A percentile compares a stretch with the other conserved stretches of the same genome.
These are phyloP conservation scores for Gonatopus flavifemur DNA, from an alignment of 1,140 invertebrate species.

Conservation along the genomic window DNA sequence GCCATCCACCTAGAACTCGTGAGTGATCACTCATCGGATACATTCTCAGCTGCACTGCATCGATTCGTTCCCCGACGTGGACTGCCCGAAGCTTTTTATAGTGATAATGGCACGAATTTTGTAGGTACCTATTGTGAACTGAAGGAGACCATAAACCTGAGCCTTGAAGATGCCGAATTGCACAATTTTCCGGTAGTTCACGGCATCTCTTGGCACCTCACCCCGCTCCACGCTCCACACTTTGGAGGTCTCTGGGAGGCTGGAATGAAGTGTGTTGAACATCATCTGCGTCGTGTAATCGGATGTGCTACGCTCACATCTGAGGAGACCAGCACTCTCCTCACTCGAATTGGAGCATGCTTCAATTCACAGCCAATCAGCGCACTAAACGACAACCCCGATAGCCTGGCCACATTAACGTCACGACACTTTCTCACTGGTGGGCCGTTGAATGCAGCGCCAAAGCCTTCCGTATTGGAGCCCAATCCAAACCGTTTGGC, in stretches of 20 bases:
- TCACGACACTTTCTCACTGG: neutral
- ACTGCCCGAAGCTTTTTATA: neutral
- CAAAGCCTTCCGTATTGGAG: neutral
- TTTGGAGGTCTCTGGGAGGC: too few relatives aligned
- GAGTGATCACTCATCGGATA: neutral
- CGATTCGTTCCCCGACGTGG: neutral
- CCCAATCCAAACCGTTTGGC: neutral
- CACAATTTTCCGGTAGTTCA: neutral
- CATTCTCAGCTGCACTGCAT: neutral
- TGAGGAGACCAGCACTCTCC: slow-evolving; percentile 17
- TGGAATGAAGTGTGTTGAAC: slow-evolving; percentile 3
- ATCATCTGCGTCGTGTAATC: neutral
- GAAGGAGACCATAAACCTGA: neutral
- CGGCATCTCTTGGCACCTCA: neutral
- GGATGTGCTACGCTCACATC: slow-evolving; percentile 12
- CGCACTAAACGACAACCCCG: slow-evolving; percentile 13
- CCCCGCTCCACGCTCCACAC: slow-evolving; percentile 5
- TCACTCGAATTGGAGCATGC: slow-evolving; percentile 22
- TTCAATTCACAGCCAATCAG: slow-evolving; percentile 23
- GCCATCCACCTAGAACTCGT: neutral
- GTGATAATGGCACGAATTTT: slow-evolving; percentile 1
- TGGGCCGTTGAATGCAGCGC: neutral
- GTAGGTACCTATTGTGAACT: neutral
- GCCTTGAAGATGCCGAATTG: neutral
- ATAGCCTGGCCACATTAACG: neutral